phyloP scores from a whole-genome alignment of 2,797 vertebrate genomes.

The Bradypodion pumilum region DNA sequence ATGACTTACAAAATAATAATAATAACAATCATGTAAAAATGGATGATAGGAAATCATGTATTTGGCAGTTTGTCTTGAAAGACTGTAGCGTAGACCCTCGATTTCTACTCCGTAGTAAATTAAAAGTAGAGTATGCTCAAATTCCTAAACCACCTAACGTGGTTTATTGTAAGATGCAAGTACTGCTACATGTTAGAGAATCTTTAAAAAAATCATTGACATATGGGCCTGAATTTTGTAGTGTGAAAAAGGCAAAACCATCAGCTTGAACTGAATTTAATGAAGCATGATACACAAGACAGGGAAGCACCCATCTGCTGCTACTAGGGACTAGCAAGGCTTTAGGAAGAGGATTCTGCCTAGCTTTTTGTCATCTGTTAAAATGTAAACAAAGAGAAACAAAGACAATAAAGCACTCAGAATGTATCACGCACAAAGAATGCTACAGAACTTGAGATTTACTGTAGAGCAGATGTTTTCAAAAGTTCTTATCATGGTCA shows the following conservation, averaged over 20 bases:
- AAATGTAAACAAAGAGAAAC: neutral
- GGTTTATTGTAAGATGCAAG: neutral
- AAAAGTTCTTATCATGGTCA: neutral
- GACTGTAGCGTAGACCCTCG: neutral
- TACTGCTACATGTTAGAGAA: neutral
- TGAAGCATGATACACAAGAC: neutral
- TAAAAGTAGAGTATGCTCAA: neutral
- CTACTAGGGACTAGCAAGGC: neutral
- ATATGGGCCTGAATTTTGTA: neutral
- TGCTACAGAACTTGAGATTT: neutral
- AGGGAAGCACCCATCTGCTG: neutral
- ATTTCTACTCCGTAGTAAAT: neutral
- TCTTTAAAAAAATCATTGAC: neutral
- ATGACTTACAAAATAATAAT: neutral
- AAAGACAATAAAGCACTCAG: neutral
- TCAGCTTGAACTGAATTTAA: neutral
- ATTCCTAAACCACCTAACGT: neutral
- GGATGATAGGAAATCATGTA: too few relatives aligned
- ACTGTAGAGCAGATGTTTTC: neutral
- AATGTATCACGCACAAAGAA: neutral
- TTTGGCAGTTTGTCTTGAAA: neutral
- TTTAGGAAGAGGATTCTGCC: neutral
- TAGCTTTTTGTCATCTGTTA: neutral
- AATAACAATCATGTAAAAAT: neutral
- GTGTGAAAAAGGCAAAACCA: neutral